A percentile compares a stretch with the other conserved stretches of the same genome.
phyloP scores from a whole-genome alignment of 1,140 invertebrate species.

The Zaprionus gabonicus region DNA sequence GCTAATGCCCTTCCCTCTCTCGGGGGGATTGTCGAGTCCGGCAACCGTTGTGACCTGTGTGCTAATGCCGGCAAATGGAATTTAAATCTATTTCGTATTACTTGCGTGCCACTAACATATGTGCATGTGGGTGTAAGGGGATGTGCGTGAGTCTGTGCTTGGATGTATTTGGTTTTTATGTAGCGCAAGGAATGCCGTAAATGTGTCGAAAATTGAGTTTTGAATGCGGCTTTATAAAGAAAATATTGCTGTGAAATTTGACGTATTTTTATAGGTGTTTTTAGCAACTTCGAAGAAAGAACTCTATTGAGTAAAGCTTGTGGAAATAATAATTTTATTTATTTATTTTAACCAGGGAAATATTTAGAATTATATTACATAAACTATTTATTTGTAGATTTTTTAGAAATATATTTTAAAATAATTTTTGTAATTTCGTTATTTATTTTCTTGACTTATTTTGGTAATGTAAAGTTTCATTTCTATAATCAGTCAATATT shows the following conservation, averaged over 20 bases:
- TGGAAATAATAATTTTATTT: neutral
- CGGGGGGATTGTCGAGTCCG: constrained; percentile 44
- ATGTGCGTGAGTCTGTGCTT: neutral
- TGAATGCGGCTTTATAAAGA: neutral
- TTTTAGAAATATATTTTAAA: neutral
- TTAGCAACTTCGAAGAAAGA: neutral
- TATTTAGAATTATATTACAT: neutral
- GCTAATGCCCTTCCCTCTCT: constrained; percentile 23
- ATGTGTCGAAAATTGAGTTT: constrained; percentile 17
- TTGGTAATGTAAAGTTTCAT: neutral
- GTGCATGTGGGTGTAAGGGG: constrained; percentile 29
- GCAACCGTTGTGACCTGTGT: constrained; percentile 58
- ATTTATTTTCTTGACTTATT: neutral
- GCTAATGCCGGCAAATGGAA: constrained; percentile 70
- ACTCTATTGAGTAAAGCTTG: neutral
- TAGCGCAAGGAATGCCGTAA: constrained; percentile 17
- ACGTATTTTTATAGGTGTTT: neutral
- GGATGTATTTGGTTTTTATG: constrained; percentile 27
- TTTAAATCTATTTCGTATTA: constrained; percentile 75
- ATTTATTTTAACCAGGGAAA: neutral
- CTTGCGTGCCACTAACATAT: constrained; percentile 57
- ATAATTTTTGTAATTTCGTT: no score
- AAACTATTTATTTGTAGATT: neutral
- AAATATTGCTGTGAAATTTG: neutral
- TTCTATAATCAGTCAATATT: neutral